phyloP scores from a whole-genome alignment of 2,888 invertebrate species.

The Chalcis sispes region DNA sequence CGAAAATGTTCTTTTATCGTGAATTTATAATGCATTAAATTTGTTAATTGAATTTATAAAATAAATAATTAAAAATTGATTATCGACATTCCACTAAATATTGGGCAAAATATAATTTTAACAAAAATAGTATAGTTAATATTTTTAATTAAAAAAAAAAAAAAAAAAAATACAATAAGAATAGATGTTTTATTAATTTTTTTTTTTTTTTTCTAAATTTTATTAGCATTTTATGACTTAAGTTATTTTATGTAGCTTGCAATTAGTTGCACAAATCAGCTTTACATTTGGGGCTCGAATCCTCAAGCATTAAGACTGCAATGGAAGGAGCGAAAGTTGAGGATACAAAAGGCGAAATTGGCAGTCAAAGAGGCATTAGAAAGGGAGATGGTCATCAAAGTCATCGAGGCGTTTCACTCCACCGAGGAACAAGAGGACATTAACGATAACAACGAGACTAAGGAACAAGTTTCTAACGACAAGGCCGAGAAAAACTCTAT shows the following conservation, averaged over 20 bases:
- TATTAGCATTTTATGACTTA: neutral
- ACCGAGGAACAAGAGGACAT: slow-evolving; percentile 18
- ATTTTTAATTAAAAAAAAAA: neutral
- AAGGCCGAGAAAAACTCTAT: slow-evolving; percentile 9
- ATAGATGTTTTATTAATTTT: neutral
- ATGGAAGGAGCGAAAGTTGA: slow-evolving; percentile 77
- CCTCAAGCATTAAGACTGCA: slow-evolving; percentile 84
- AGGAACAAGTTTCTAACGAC: slow-evolving; percentile 10
- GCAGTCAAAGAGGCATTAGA: slow-evolving; percentile 28
- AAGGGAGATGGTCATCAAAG: slow-evolving; percentile 20
- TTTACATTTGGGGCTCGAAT: slow-evolving; percentile 87
- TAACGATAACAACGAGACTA: slow-evolving; percentile 1
- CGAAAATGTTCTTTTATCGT: no score
- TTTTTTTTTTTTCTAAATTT: neutral
- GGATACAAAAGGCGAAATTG: slow-evolving; percentile 49
- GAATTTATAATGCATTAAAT: neutral
- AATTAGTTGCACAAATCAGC: slow-evolving; percentile 80
- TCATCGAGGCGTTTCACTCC: neutral
- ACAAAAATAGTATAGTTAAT: neutral
- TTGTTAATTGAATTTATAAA: no score
- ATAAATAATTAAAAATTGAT: no score
- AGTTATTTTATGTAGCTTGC: slow-evolving; percentile 79
- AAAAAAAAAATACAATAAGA: neutral
- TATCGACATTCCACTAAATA: no score
- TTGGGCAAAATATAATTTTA: no score